Evolutionary conservation across 2,888 invertebrate species (phyloP), one percentile per base, ranked within the genome.

Genomic region (Apamea crenata): DNA sequence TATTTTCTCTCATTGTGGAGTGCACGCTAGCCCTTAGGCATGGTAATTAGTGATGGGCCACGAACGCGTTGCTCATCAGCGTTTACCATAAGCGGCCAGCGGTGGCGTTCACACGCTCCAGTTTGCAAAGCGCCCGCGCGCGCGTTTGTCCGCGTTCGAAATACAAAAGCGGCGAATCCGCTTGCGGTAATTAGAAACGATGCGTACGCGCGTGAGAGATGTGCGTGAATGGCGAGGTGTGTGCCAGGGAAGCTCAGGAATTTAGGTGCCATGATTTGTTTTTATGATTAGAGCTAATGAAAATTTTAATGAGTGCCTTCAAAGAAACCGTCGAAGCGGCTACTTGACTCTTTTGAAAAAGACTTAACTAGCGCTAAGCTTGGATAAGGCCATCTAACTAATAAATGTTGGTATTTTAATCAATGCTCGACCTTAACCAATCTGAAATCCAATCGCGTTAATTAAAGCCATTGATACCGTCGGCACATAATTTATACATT

Each of bases 51-150:
- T 88, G 90, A 89, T 91, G 90, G 85, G 81, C 88, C 85, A 87
- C 87, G 86, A 82, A 77, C 80, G 88, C 78, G 77, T 84, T 78
- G 87, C 91, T 92, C 93, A 93, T 93, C 93, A 92, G 84, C 82
- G 88, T 86, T 88, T 77, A 80, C 91, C 92, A 91, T 93, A 92
- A 88, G 87, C 90, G 91, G 89, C 16, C 7, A 44, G 81, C 78
- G 78, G 74, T 86, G 85, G 69, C 78, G 92, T 91, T 95, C 95
- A 90, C 95, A 95, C 95, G 95, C 92, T 94, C 95, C 90, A 94
- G 90, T 92, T 94, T 85, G 77, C 63, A 66, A 74, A 73, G 81
- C 88, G 89, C 87, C 76, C 87, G 88, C 90, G 89, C 89, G 82
- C 66, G 75, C 75, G 82, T 74, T 84, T 77, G 80, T 83, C 77